Base-by-base conservation (phyloP, 2,888 invertebrate species). In the Pammene aurita region DNA sequence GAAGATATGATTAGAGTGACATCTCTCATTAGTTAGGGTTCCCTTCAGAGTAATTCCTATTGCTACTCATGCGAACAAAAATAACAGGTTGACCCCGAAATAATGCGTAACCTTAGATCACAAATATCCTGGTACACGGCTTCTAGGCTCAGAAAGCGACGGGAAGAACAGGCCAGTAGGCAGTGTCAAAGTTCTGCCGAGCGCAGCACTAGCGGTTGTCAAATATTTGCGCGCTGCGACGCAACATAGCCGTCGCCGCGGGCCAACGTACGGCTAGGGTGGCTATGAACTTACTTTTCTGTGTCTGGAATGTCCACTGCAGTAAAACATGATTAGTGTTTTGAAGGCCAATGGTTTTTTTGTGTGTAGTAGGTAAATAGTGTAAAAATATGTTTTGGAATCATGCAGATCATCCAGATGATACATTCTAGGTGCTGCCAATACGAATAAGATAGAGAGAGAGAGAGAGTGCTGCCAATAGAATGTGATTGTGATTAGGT, bases 161-260 rank as follows among this genome's bases (percentile, higher is more conserved):
- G 26, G 52, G 18, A 52, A 52, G 11, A 52, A 26, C 52, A 26
- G 26, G n/a, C 46, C 67, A 26, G 46, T 44, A 52, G 50, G 42
- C 34, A 50, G 50, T 50, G 48, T 58, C 48, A 50, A n/a, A 50
- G 50, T 54, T 62, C 73, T 73, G 74, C 74, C 66, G 72, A 65
- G 57, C 57, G 52, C 62, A 57, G 57, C 50, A 42, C 57, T 44
- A 65, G 58, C 63, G 72, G 76, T 82, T 82, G 81, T 83, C 80
- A 80, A 85, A 85, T 82, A 84, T 85, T 84, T 81, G 81, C 78
- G 76, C 76, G 76, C 73, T 71, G 70, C 75, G 72, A 76, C 78
- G 77, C 77, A 81, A 82, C 83, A 79, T 68, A 77, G 65, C 67
- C 71, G 70, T 58, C 64, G 73, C 72, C 54, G 71, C 72, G 61